These are phyloP conservation scores for Sebastes iracundus DNA, from an alignment of 2,797 vertebrate genomes.

Conservation along the genomic window DNA sequence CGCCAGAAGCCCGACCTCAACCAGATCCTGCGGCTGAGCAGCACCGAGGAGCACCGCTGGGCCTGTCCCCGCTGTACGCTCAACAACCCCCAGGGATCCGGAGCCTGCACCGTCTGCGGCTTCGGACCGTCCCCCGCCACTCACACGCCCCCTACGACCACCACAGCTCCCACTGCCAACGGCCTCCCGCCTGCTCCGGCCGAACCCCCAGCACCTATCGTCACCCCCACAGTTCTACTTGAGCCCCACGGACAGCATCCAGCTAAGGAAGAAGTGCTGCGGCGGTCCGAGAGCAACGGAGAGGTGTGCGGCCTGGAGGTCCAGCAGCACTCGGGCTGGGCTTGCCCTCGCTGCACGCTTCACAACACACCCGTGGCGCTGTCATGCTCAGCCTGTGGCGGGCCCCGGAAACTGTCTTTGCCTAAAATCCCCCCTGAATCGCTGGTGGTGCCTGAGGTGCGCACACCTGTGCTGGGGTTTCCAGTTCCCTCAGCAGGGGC, in stretches of 20 bases:
- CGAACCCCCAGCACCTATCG: conserved; percentile 56
- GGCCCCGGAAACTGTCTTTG: conserved; percentile 93
- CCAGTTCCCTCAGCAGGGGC: conserved; percentile 79
- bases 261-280: conserved; percentile 68
- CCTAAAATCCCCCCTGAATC: conserved; percentile 97
- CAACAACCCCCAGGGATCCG: conserved; percentile 91
- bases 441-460: conserved; percentile 93
- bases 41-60: conserved; percentile 92
- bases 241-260: conserved; percentile 73
- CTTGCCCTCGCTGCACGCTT: conserved; percentile 94
- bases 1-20: conserved; percentile 96
- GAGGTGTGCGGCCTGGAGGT: conserved; percentile 64
- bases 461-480: conserved; percentile 85
- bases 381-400: conserved; percentile 95
- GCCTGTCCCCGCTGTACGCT: conserved; percentile 94
- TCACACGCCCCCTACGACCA: conserved; percentile 75
- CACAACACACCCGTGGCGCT: conserved; percentile 92
- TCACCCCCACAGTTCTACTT: conserved; percentile 61
- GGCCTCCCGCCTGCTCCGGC: conserved; percentile 74
- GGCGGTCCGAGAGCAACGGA: conserved; percentile 76
- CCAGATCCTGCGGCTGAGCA: conserved; percentile 95
- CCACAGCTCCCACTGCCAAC: conserved; percentile 72
- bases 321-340: conserved; percentile 85
- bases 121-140: conserved; percentile 82
- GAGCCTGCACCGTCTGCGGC: conserved; percentile 92